These are phyloP conservation scores for Melanotaenia duboulayi DNA, from an alignment of 2,113 vertebrate species.

Conservation along the genomic window DNA sequence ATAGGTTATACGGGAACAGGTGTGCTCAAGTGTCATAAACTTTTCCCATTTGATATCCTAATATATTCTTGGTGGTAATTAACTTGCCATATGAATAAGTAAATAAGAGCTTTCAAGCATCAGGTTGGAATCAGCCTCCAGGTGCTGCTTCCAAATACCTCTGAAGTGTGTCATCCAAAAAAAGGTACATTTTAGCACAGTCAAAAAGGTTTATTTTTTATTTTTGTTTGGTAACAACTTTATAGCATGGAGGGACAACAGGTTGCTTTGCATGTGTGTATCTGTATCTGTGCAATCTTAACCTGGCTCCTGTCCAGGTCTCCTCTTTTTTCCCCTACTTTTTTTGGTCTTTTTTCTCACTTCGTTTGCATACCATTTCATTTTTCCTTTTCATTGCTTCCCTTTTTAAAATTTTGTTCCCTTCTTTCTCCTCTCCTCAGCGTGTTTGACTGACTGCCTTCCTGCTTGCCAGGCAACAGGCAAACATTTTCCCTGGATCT, in stretches of 20 bases:
- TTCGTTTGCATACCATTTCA: background rate
- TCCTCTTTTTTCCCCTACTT: background rate
- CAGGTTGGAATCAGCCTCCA: constrained; percentile 6
- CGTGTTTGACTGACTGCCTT: constrained; percentile 50
- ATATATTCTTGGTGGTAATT: constrained; percentile 22
- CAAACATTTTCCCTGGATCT: constrained; percentile 78
- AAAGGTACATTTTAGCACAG: background rate
- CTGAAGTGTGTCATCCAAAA: constrained; percentile 6
- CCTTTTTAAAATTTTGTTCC: background rate
- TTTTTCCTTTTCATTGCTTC: background rate
- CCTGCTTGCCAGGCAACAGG: constrained; percentile 61
- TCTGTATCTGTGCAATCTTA: background rate
- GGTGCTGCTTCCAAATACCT: constrained; percentile 4
- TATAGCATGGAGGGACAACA: constrained; percentile 2
- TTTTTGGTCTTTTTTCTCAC: background rate
- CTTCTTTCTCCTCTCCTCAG: constrained; percentile 4
- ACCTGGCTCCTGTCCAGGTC: background rate
- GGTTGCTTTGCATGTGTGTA: constrained; percentile 1
- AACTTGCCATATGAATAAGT: constrained; percentile 17
- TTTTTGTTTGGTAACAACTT: constrained; percentile 8
- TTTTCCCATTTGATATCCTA: constrained; percentile 10
- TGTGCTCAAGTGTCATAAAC: constrained; percentile 13
- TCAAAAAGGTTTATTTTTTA: background rate
- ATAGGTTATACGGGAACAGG: constrained; percentile 25
- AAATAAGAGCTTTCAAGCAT: constrained; percentile 6